Base-by-base conservation (phyloP, 2,113 vertebrate species). In the Chloropsis cyanopogon region DNA sequence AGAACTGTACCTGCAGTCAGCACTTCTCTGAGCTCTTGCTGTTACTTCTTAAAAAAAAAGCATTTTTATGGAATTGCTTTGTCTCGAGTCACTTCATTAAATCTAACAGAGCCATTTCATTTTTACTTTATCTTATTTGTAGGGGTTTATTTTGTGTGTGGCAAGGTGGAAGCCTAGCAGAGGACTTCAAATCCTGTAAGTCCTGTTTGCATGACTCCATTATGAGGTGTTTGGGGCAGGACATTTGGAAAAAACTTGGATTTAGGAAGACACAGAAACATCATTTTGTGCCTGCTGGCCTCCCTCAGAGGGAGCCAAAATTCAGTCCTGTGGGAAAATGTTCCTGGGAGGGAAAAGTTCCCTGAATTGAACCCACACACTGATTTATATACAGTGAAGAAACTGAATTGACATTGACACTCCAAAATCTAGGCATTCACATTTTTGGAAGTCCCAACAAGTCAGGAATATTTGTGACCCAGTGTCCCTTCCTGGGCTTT, bases 371-470 rank as follows among this genome's bases (percentile, higher is more conserved):
- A 78, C n/a, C 20, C 22, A 35, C 16, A 60, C 8, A 6, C 10
- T 37, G 37, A 47, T 54, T 28, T 63, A 8, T 3, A 0, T 2
- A 7, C 8, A 53, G 0, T 0, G 2, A 37, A 37, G 24, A 49
- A 35, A 24, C 20, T 12, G 11, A 31, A 20, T 3, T 68, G 13
- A 66, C 19, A 4, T 9, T 70, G 49, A 33, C 37, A 17, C 18
- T 57, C 59, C 29, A 46, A 80, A 92, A 18, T 11, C 33, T 4
- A 41, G 49, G 31, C 39, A 39, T 28, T 24, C 23, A 14, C 6
- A 4, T 20, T 23, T 93, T 63, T 47, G 8, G 37, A 50, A 72
- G 33, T 44, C 47, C 35, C 46, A 31, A 14, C 6, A 33, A 53
- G 16, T 37, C 28, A 18, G 8, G 44, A 59, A 16, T 33, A 12